Base-by-base conservation (phyloP, 2,113 vertebrate genomes). In the Gracilinanus agilis region DNA sequence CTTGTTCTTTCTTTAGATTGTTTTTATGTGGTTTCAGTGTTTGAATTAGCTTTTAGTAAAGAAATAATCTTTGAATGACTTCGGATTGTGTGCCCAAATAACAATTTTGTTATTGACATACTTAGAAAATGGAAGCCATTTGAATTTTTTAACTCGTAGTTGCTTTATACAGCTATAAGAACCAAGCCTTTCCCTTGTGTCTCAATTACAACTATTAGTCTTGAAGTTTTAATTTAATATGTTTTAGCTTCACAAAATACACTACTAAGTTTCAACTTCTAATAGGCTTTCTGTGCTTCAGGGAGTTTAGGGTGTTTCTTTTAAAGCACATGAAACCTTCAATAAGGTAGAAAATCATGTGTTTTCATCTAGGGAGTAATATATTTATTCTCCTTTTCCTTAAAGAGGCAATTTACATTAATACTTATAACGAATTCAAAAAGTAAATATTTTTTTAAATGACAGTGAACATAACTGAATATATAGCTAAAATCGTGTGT, bases 401-500 rank as follows among this genome's bases (percentile, higher is more conserved):
- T 88, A 93, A 96, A 94, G 90, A 89, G 92, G 34, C 97, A 95
- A 96, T 95, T 96, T 97, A 90, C 44, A 55, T 90, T 91, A 96
- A 91, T 91, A 92, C 96, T 96, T 91, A 89, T 88, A 91, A 55
- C 93, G 93, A 94, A 91, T 83, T 96, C 95, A 90, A 90, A 95
- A 95, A 96, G 95, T 53, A 55, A 67, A 58, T 55, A 90, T 93
- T 75, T 93, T 93, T 97, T 95, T 83, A 83, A 96, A 94, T 96
- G 89, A 40, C 90, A 93, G 89, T 44, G 40, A 95, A 95, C 94
- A 91, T 93, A 95, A 94, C 95, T 93, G 90, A 95, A 89, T 96
- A 94, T 96, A 93, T 96, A 96, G 23, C 92, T 95, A 96, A 95
- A 95, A 95, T 92, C 95, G 93, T 97, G 90, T 97, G 95, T 95